These are phyloP conservation scores for Vanessa cardui DNA, from an alignment of 2,888 invertebrate species.

Conservation along the genomic window DNA sequence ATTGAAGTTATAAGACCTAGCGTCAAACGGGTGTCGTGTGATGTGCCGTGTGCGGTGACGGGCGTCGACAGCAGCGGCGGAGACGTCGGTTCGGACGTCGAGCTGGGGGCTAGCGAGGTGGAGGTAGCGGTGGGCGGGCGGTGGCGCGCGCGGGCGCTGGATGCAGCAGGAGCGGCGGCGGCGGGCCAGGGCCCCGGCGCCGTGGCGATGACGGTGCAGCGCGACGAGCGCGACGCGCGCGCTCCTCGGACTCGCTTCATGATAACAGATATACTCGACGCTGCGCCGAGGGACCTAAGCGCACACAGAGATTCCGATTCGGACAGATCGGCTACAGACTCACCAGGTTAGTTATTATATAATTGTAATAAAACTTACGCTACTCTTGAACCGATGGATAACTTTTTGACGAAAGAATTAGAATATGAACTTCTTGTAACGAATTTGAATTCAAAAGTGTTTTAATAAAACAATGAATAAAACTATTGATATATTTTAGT, in stretches of 20 bases:
- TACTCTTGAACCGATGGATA: no score
- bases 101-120: constrained; percentile 67
- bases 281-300: constrained; percentile 82
- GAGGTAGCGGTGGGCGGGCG: constrained; percentile 54
- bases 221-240: constrained; percentile 88
- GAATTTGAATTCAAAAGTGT: no score
- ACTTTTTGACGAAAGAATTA: no score
- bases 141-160: constrained; percentile 57
- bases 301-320: constrained; percentile 81
- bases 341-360: constrained; percentile 64
- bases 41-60: constrained; percentile 52
- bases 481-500: no score
- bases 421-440: no score
- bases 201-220: constrained; percentile 84
- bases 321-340: constrained; percentile 83
- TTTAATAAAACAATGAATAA: no score
- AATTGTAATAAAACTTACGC: no score
- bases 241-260: constrained; percentile 91
- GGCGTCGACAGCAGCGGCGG: constrained; percentile 38
- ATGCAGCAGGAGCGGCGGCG: constrained; percentile 65
- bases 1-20: constrained; percentile 20
- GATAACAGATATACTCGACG: constrained; percentile 93
- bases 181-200: constrained; percentile 70
- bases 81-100: constrained; percentile 11
- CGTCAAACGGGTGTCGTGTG: constrained; percentile 42